A percentile compares a stretch with the other conserved stretches of the same genome.
These are phyloP conservation scores for Sylvicola cinctus DNA, from an alignment of 2,888 invertebrate genomes.

Conservation along the genomic window DNA sequence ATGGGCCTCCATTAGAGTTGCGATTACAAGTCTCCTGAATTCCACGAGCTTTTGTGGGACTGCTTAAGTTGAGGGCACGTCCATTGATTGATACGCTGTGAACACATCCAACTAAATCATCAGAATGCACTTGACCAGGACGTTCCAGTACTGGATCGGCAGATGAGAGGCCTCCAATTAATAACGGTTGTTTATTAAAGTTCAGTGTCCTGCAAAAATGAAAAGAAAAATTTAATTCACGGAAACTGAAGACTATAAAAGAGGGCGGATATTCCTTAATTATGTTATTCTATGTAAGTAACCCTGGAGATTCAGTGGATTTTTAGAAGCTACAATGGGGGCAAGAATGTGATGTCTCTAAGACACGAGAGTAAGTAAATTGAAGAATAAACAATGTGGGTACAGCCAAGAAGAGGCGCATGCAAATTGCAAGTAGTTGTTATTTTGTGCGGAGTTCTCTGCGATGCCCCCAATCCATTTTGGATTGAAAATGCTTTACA, in stretches of 20 bases:
- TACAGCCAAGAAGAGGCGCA: too few relatives aligned
- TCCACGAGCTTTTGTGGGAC: constrained; percentile 48
- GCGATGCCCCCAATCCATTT: too few relatives aligned
- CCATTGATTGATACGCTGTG: constrained; percentile 82
- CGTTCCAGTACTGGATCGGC: constrained; percentile 75
- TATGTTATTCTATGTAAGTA: too few relatives aligned
- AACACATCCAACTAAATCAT: constrained; percentile 86
- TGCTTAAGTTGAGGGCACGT: constrained; percentile 57
- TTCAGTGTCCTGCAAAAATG: constrained; percentile 55
- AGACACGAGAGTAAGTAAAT: too few relatives aligned
- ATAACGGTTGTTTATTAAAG: constrained; percentile 71
- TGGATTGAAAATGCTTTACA: too few relatives aligned
- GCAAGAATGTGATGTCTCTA: too few relatives aligned
- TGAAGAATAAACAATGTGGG: too few relatives aligned
- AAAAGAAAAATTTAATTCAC: constrained; percentile 6
- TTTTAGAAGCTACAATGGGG: too few relatives aligned
- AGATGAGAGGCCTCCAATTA: constrained; percentile 65
- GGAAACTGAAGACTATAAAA: background rate
- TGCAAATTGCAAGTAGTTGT: too few relatives aligned
- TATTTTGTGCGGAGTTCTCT: too few relatives aligned
- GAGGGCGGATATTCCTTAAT: too few relatives aligned
- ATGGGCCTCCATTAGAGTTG: constrained; percentile 41
- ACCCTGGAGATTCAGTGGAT: too few relatives aligned
- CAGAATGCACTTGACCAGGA: constrained; percentile 75
- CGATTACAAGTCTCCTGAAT: constrained; percentile 60